Base-by-base conservation (phyloP, 2,113 vertebrate genomes). In the Corvus moneduloides region DNA sequence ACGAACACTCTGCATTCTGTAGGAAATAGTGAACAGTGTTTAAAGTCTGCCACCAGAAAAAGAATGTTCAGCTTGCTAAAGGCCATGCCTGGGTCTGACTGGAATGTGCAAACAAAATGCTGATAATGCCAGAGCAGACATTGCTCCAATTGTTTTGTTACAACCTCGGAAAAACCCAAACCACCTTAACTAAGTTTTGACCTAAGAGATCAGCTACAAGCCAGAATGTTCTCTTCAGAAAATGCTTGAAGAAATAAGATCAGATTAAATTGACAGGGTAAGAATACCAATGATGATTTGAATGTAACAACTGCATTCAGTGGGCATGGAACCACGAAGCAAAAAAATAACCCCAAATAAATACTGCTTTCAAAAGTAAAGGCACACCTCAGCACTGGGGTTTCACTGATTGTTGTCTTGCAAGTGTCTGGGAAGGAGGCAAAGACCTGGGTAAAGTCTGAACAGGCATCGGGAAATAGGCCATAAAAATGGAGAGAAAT, bases 1-100 rank as follows among this genome's bases (percentile, higher is more conserved):
- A 97, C 27, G 98, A 97, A 81, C 96, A 97, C 82, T 99, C 97
- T 10, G 98, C 98, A 54, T 98, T 98, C 99, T 99, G 81, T 7
- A 81, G 84, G 76, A 89, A 83, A 41, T 51, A 94, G 52, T 15
- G 48, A 89, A 82, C 1, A 87, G 56, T 10, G 33, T 56, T 91
- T 95, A 91, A 87, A 59, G 83, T 51, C 68, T 88, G 86, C 32
- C 35, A n/a, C 48, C 33, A 77, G 55, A 84, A 80, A 76, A 95
- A 56, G 58, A 76, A 62, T 33, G 68, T 71, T 94, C 44, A 71
- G 32, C 72, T 86, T 74, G 75, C 84, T 54, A 55, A 43, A 76
- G 76, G 73, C 83, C 39, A 54, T 55, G 79, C 61, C 94, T 84
- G 68, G 11, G 43, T 73, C 76, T 62, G 24, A 83, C 39, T 39